These are phyloP conservation scores for Albula glossodonta DNA, from an alignment of 2,113 vertebrate species.

Conservation along the genomic window DNA sequence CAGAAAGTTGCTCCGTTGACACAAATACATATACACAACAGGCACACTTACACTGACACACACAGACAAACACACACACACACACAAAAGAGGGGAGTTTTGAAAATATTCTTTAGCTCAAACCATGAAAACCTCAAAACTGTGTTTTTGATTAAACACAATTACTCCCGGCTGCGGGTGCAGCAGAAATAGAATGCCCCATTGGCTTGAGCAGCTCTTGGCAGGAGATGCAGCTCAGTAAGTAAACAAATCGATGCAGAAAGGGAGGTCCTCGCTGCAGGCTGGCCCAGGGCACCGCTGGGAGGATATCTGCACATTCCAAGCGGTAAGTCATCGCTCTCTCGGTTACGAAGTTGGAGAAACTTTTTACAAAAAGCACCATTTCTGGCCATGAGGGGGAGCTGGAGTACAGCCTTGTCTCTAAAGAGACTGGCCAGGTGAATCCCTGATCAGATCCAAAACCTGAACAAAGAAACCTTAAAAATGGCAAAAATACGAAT, in stretches of 20 bases:
- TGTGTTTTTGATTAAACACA: background rate
- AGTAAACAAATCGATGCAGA: background rate
- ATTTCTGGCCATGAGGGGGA: conserved; percentile 17
- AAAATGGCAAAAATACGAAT: background rate
- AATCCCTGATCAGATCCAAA: background rate
- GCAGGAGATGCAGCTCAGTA: background rate
- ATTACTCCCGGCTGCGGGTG: background rate
- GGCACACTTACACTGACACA: conserved; percentile 20
- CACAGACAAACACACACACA: conserved; percentile 11
- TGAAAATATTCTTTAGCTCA: background rate
- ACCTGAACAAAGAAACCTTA: background rate
- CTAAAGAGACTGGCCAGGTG: background rate
- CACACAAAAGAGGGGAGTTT: background rate
- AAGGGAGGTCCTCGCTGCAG: background rate
- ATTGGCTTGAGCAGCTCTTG: background rate
- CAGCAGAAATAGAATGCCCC: background rate
- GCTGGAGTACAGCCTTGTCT: background rate
- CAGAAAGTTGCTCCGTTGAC: too few species aligned
- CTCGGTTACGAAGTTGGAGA: background rate
- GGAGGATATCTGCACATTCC: background rate
- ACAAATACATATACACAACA: conserved; percentile 40
- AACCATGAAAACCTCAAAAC: background rate
- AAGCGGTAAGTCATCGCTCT: background rate
- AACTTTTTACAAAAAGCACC: background rate
- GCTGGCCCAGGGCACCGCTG: background rate